Evolutionary conservation across 2,888 invertebrate species (phyloP).

Genomic region (Vandiemenella viatica): DNA sequence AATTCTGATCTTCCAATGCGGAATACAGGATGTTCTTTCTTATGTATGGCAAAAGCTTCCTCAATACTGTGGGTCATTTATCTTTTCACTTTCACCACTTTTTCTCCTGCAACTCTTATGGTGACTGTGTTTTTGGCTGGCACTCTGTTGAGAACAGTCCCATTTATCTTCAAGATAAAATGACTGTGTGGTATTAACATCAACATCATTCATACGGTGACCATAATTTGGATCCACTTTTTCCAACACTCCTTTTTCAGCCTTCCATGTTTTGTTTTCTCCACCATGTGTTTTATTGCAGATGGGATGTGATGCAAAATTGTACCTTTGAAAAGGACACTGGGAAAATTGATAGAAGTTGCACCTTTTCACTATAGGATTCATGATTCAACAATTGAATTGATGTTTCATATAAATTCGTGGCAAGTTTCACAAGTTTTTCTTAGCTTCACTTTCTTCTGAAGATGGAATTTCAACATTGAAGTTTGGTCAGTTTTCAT

Average conservation of each 20-base stretch:
- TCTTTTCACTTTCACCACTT: conserved; percentile 8
- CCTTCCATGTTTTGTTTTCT: conserved; percentile 6
- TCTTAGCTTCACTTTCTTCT: background rate
- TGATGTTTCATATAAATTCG: conserved; percentile 2
- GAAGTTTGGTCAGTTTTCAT: conserved; percentile 2
- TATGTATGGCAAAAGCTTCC: conserved; percentile 1
- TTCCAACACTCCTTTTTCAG: conserved; percentile 2
- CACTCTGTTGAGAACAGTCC: conserved; percentile 7
- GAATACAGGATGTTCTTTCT: conserved; percentile 5
- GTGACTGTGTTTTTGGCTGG: conserved; percentile 8
- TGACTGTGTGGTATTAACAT: no score
- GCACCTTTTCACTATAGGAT: background rate
- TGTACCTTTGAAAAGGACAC: background rate
- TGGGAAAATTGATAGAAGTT: background rate
- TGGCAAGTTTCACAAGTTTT: conserved; percentile 1
- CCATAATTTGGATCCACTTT: no score
- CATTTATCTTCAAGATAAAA: no score
- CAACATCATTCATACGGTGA: no score
- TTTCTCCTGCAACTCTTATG: conserved; percentile 8
- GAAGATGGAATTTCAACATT: background rate
- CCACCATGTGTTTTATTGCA: no score
- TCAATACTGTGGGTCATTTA: conserved; percentile 10
- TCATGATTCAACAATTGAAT: background rate
- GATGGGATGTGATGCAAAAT: conserved; percentile 8
- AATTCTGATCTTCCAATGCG: conserved; percentile 10